These are phyloP conservation scores for Jacana jacana DNA, from an alignment of 2,113 vertebrate species.

Conservation along the genomic window DNA sequence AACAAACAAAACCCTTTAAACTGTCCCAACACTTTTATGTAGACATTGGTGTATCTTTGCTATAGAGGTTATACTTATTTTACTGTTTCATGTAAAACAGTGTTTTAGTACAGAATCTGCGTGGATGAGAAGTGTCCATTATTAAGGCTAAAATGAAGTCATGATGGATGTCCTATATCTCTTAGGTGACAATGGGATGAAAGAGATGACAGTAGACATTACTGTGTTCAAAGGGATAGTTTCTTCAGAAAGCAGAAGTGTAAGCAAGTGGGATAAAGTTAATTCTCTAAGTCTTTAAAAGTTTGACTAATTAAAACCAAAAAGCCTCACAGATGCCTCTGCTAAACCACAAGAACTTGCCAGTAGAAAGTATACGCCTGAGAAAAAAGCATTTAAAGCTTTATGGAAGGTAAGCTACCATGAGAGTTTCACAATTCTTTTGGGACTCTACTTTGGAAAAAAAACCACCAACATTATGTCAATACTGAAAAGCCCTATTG, in stretches of 20 bases:
- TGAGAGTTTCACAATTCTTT: slow-evolving; percentile 36
- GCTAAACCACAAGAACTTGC: slow-evolving; percentile 15
- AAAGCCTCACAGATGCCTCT: background rate
- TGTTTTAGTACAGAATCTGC: background rate
- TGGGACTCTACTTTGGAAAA: slow-evolving; percentile 43
- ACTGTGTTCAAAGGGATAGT: background rate
- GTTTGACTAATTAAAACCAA: background rate
- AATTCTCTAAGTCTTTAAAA: background rate
- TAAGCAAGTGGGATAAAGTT: background rate
- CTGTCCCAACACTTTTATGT: background rate
- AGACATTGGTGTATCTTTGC: background rate
- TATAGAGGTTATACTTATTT: background rate
- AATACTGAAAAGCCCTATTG: background rate
- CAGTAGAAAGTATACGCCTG: background rate
- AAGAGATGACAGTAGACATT: background rate
- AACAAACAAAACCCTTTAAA: background rate
- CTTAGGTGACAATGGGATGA: background rate
- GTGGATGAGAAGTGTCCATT: background rate
- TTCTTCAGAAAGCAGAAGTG: background rate
- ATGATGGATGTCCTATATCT: background rate
- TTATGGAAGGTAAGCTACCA: background rate
- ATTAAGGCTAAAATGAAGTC: slow-evolving; percentile 12
- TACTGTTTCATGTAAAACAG: background rate
- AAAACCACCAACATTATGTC: background rate
- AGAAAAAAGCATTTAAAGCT: background rate